Conservation (phyloP, 2,888 invertebrate genomes). For the Drosophila paracracens region DNA sequence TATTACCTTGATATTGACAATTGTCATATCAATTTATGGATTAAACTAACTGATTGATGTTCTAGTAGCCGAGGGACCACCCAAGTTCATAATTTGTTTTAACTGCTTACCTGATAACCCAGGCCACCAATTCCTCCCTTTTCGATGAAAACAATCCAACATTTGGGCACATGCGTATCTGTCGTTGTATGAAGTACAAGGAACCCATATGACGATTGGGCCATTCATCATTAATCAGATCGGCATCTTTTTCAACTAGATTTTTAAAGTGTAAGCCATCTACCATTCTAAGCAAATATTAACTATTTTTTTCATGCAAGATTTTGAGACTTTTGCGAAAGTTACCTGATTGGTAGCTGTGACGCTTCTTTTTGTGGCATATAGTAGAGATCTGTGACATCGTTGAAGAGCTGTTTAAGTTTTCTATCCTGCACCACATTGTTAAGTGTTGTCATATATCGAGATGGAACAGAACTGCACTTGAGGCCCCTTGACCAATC, state of each 20-base stretch:
- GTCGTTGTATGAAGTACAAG: slow-evolving; percentile 71
- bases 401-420: slow-evolving; percentile 68
- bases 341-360: slow-evolving; percentile 70
- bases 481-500: slow-evolving; percentile 82
- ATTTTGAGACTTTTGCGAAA: rapidly evolving
- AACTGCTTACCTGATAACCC: slow-evolving; percentile 81
- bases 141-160: slow-evolving; percentile 75
- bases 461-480: slow-evolving; percentile 79
- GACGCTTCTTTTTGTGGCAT: slow-evolving; percentile 67
- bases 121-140: slow-evolving; percentile 79
- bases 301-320: neutral
- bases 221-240: slow-evolving; percentile 76
- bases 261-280: slow-evolving; percentile 56
- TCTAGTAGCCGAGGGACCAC: neutral
- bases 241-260: slow-evolving; percentile 68
- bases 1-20: too few species aligned
- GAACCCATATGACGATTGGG: slow-evolving; percentile 81
- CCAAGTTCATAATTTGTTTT: neutral
- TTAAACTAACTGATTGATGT: neutral
- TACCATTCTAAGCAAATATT: slow-evolving; percentile 62
- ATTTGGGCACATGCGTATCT: slow-evolving; percentile 77
- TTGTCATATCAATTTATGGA: too few species aligned
- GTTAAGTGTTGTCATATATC: slow-evolving; percentile 60
- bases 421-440: slow-evolving; percentile 65
- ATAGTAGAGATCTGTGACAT: slow-evolving; percentile 66